Base-by-base conservation (phyloP, 1,140 invertebrate species). In the Halyomorpha halys region DNA sequence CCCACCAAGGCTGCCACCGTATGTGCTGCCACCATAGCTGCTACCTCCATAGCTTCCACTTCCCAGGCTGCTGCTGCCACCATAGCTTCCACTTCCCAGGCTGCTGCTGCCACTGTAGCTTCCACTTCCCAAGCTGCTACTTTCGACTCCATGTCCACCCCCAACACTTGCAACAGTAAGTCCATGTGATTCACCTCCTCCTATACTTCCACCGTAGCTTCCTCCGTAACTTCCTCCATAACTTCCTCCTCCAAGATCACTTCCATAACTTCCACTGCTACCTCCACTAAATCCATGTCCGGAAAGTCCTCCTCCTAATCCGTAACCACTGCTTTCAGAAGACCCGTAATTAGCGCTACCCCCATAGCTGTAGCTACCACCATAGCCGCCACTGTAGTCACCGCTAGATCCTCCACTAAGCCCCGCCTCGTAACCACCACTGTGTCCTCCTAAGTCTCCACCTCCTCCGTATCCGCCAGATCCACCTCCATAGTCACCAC, bases 201-300 rank as follows among this genome's bases (percentile, higher is more conserved):
- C 49, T 1, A 44, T 13, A 16, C 59, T 30, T 18, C 59, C 59
- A 13, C 44, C 30, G 30, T 60, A 44, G 39, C 44, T 16, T 15
- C 54, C 54, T 59, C 54, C 30, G 54, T 59, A 25, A 34, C 54
- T 23, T 45, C 61, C 39, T 21, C 61, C 39, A 8, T 63, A 47
- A 13, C 23, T 23, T 51, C 16, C 27, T 4, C 18, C n/a, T 16
- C 44, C 59, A 44, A 15, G 16, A 4, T 44, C 59, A 53, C 49
- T 25, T 27, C 39, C 19, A 11, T 25, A 15, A 19, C 21, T 25
- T 15, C 8, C 18, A 11, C 18, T 25, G 18, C 47, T 49, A 21
- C 21, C 16, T 49, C 47, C 47, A 23, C 53, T 21, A 25, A 19
- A 6, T 21, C 15, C 23, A 6, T 56, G 18, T 15, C 23, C 53